Evolutionary conservation across 2,797 vertebrate genomes (phyloP), one percentile per base, ranked within the genome.

Genomic region (Ataeniobius toweri): DNA sequence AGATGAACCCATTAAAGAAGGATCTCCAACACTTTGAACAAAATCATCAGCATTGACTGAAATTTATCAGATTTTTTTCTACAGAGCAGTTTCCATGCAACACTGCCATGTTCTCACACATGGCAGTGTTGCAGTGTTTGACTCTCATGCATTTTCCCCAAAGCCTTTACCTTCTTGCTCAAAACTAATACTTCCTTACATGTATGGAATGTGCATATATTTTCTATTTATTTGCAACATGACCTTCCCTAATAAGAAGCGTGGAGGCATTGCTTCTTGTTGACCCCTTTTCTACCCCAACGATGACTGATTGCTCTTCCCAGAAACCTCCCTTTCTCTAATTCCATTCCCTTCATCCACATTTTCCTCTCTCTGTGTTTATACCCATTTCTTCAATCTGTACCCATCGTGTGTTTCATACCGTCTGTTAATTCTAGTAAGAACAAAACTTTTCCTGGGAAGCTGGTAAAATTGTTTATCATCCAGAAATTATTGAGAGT

Each of bases 301-400:
- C 74, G 51, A 87, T 88, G 89, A 90, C 88, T 87, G 88, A 91
- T 91, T 84, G 70, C 74, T 91, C 77, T 55, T 68, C 14, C 24
- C 61, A 70, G 78, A 81, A 73, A 82, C 50, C 80, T 79, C 69
- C n/a, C 58, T 67, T 67, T 41, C 44, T 36, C 53, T 14, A 71
- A 18, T 51, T 77, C 55, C 76, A 71, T 74, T 48, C 13, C 67
- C 71, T 86, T 85, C 74, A 76, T 84, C 80, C 79, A 20, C 86
- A 44, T 80, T 78, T 84, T 75, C 80, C 71, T 71, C 77, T 80
- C 71, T 71, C 53, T 81, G 44, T 50, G 39, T 75, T 16, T 76
- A 82, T 86, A 50, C 71, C 81, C 71, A 72, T 84, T 80, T 87
- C 78, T 69, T 73, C 31, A 44, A 79, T 46, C 36, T 74, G 28